phyloP scores from a whole-genome alignment of 2,797 vertebrate genomes.

The Adelosebastes latens region DNA sequence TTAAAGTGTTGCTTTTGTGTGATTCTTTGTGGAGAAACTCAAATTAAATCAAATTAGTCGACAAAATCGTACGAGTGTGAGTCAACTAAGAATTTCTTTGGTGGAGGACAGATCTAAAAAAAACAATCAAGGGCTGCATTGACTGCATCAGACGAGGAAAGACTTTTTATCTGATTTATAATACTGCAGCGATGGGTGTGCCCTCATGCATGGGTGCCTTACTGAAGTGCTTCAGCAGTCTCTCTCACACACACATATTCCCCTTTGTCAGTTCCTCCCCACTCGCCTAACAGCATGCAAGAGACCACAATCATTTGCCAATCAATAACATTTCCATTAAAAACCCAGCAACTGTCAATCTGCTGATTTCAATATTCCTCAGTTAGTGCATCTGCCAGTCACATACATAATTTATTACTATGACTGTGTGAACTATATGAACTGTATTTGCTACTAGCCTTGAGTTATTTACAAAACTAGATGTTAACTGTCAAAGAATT shows the following conservation, averaged over 20 bases:
- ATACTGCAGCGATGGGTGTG: conserved; percentile 49
- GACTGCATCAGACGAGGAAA: not conserved
- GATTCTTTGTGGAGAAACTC: not conserved
- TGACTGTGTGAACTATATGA: not conserved
- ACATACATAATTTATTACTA: not conserved
- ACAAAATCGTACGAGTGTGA: too few species aligned
- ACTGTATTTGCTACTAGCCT: not conserved
- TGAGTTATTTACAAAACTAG: conserved; percentile 6
- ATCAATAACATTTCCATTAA: conserved; percentile 58
- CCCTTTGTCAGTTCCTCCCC: conserved; percentile 4
- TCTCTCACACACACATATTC: not conserved
- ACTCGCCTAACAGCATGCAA: conserved; percentile 17
- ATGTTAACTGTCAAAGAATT: not conserved
- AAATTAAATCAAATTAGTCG: too few species aligned
- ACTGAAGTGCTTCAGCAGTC: not conserved
- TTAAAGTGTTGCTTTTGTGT: too few species aligned
- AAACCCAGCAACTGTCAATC: conserved; percentile 8
- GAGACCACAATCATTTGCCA: conserved; percentile 24
- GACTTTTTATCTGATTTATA: conserved; percentile 41
- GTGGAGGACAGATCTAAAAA: not conserved
- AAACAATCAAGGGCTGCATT: not conserved
- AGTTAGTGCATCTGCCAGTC: not conserved
- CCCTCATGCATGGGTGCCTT: conserved; percentile 21
- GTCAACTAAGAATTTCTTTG: too few species aligned
- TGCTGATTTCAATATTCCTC: not conserved